Evolutionary conservation across 2,888 invertebrate species (phyloP).

Genomic region (Campoplex nolae): DNA sequence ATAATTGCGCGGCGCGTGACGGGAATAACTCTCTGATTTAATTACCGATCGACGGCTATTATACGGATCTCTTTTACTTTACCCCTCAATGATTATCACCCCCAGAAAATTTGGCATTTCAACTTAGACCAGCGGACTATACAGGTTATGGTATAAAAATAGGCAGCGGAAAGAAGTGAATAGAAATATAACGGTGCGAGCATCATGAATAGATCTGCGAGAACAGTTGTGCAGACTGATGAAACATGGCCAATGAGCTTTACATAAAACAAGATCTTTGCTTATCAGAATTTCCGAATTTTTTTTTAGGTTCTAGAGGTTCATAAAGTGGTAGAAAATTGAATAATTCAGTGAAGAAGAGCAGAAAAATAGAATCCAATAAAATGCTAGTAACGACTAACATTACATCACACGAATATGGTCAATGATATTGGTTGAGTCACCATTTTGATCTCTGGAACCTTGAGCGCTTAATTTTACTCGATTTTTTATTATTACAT

Average conservation of each 20-base stretch:
- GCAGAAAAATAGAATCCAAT: background rate
- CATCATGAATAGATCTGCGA: background rate
- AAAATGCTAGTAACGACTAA: no score
- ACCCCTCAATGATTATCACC: conserved; percentile 61
- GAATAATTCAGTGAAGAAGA: background rate
- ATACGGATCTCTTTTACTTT: conserved; percentile 63
- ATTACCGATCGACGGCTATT: conserved; percentile 82
- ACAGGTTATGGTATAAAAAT: background rate
- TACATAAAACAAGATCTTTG: background rate
- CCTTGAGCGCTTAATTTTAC: conserved; percentile 9
- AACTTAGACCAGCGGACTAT: conserved; percentile 9
- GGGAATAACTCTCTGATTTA: conserved; percentile 84
- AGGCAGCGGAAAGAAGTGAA: background rate
- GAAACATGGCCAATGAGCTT: background rate
- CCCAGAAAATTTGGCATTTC: conserved; percentile 46
- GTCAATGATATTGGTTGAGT: conserved; percentile 1
- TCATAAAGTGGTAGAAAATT: no score
- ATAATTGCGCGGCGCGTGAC: conserved; percentile 84
- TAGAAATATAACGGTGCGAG: background rate
- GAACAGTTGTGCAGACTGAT: background rate
- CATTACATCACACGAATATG: conserved; percentile 39
- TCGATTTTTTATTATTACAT: conserved; percentile 81
- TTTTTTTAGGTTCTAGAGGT: background rate
- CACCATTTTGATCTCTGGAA: conserved; percentile 22
- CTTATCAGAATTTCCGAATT: background rate